Conservation (phyloP, 2,888 invertebrate species). For the Agrilus cyanescens region DNA sequence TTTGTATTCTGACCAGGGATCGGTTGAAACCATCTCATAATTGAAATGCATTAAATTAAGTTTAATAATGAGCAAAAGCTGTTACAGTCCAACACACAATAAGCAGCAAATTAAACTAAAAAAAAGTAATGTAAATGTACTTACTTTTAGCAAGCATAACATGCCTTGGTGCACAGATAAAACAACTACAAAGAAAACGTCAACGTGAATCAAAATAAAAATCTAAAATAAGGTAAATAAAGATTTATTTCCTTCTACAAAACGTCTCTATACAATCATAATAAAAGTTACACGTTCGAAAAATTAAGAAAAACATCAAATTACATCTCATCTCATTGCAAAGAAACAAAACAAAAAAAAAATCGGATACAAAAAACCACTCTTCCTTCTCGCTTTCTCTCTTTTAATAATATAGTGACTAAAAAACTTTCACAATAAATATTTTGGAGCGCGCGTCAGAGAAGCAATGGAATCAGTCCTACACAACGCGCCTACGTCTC, state of each 20-base stretch:
- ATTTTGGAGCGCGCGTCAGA: slow-evolving; percentile 18
- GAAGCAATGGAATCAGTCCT: slow-evolving; percentile 5
- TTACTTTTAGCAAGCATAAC: slow-evolving; percentile 2
- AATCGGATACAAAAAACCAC: slow-evolving; percentile 11
- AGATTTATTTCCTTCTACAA: too few relatives aligned
- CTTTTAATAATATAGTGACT: slow-evolving; percentile 39
- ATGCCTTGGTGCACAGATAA: too few relatives aligned
- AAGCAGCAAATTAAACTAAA: slow-evolving; percentile 2
- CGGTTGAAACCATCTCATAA: too few relatives aligned
- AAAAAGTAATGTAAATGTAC: slow-evolving; percentile 6
- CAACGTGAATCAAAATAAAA: slow-evolving; percentile 17
- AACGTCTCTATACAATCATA: too few relatives aligned
- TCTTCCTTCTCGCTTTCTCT: slow-evolving; percentile 25
- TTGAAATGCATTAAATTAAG: too few relatives aligned
- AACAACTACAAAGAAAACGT: too few relatives aligned
- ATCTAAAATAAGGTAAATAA: slow-evolving; percentile 9
- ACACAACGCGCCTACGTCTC: slow-evolving; percentile 23
- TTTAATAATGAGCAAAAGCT: not conserved
- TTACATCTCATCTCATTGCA: too few relatives aligned
- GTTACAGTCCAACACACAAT: not conserved
- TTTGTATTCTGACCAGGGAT: too few relatives aligned
- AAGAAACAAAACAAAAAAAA: slow-evolving; percentile 3
- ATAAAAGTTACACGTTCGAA: too few relatives aligned
- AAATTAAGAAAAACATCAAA: too few relatives aligned
- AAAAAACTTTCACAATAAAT: slow-evolving; percentile 25